These are phyloP conservation scores for Porites rus DNA, from an alignment of 92 coral and sea anemone genomes.

Conservation along the genomic window DNA sequence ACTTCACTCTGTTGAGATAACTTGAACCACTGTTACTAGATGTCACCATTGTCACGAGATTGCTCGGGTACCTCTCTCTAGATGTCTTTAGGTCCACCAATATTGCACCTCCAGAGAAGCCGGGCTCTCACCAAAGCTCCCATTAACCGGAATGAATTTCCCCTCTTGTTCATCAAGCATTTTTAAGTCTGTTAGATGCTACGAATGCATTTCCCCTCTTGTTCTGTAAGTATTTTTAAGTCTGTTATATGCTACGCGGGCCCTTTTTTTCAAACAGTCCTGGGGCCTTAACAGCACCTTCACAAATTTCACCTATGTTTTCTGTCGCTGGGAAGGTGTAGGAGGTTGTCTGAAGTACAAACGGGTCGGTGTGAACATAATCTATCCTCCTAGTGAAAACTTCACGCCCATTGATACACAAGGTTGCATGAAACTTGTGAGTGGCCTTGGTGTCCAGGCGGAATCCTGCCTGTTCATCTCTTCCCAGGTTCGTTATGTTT, in stretches of 20 bases:
- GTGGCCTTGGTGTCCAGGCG: conserved; percentile 71
- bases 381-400: conserved; percentile 67
- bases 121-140: conserved; percentile 74
- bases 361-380: conserved; percentile 68
- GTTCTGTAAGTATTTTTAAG: conserved; percentile 40
- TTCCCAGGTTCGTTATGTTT: conserved; percentile 63
- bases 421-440: conserved; percentile 64
- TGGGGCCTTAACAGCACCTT: conserved; percentile 76
- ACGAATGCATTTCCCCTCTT: conserved; percentile 60
- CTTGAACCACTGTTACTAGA: too few species aligned
- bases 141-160: conserved; percentile 61
- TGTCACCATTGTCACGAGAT: conserved; percentile 75
- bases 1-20: too few species aligned
- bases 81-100: conserved; percentile 72
- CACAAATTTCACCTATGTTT: conserved; percentile 72
- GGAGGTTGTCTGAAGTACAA: conserved; percentile 71
- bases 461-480: conserved; percentile 90
- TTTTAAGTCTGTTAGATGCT: conserved; percentile 65
- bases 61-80: conserved; percentile 36
- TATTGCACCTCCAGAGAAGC: conserved; percentile 61
- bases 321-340: conserved; percentile 72
- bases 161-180: conserved; percentile 50
- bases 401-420: conserved; percentile 63
- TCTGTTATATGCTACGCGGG: conserved; percentile 67
- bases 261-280: conserved; percentile 49